Evolutionary conservation across 2,797 vertebrate species (phyloP).

Genomic region (Spinus olivaceus): DNA sequence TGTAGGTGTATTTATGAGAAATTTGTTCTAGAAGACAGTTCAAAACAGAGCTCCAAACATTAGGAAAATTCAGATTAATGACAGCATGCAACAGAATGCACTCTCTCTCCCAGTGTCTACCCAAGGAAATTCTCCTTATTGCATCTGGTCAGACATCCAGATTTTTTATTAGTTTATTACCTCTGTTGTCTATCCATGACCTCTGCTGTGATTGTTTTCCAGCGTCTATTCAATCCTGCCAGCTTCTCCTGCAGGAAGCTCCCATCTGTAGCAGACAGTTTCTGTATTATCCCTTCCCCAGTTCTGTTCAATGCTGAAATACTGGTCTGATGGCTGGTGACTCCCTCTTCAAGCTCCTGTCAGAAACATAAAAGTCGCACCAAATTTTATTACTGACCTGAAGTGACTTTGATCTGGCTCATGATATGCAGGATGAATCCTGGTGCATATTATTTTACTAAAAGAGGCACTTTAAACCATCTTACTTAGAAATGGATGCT

Average conservation of each 20-base stretch:
- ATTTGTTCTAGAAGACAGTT: neutral
- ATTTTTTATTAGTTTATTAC: conserved; percentile 70
- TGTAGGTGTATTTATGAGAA: neutral
- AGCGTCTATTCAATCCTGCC: conserved; percentile 80
- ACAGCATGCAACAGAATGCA: neutral
- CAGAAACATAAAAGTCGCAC: conserved; percentile 12
- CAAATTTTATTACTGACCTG: neutral
- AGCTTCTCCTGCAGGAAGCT: conserved; percentile 88
- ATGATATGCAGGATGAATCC: neutral
- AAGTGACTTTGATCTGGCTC: neutral
- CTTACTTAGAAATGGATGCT: neutral
- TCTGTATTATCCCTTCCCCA: conserved; percentile 85
- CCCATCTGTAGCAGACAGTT: conserved; percentile 84
- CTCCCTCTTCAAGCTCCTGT: conserved; percentile 90
- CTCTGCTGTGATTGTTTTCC: conserved; percentile 75
- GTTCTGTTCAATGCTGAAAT: conserved; percentile 78
- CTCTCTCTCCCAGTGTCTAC: neutral
- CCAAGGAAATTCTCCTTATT: neutral
- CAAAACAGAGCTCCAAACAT: neutral
- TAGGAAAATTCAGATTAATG: neutral
- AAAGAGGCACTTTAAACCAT: neutral
- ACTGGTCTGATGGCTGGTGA: conserved; percentile 81
- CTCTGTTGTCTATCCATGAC: conserved; percentile 83
- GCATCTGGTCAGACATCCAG: neutral
- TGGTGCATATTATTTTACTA: neutral